phyloP scores from a whole-genome alignment of 2,797 vertebrate species.

The Lophotriccus pileatus region DNA sequence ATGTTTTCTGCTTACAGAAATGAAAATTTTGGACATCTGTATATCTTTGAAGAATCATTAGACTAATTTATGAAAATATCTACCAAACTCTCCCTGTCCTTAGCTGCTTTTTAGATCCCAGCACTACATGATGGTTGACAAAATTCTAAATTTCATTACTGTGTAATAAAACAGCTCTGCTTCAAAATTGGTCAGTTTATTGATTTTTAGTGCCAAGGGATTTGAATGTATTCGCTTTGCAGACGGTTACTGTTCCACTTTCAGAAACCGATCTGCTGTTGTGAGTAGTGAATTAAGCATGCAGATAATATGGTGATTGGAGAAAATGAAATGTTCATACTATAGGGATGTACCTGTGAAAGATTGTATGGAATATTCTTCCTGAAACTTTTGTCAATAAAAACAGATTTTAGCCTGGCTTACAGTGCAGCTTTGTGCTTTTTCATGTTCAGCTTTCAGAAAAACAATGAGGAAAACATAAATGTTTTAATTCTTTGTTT shows the following conservation, averaged over 20 bases:
- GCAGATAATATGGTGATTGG: slow-evolving; percentile 42
- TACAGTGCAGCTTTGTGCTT: not conserved
- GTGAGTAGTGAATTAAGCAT: slow-evolving; percentile 34
- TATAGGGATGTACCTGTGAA: not conserved
- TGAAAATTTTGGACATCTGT: not conserved
- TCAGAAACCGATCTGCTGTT: slow-evolving; percentile 51
- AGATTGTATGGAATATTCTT: not conserved
- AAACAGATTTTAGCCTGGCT: not conserved
- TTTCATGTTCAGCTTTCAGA: not conserved
- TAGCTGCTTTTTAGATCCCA: slow-evolving; percentile 11
- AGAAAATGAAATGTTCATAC: slow-evolving; percentile 22
- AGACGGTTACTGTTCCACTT: slow-evolving; percentile 12
- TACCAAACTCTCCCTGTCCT: slow-evolving; percentile 1
- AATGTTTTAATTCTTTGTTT: not conserved
- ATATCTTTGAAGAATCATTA: slow-evolving; percentile 5
- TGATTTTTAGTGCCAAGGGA: slow-evolving; percentile 48
- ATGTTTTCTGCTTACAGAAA: not conserved
- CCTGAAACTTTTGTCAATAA: not conserved
- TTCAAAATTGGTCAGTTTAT: slow-evolving; percentile 58
- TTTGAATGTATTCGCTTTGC: slow-evolving; percentile 33
- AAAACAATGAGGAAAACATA: not conserved
- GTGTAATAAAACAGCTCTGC: slow-evolving; percentile 45
- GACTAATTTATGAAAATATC: not conserved
- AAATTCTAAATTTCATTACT: slow-evolving; percentile 56
- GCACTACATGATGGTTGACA: not conserved